Base-by-base conservation (phyloP, 2,797 vertebrate species). In the Dallia pectoralis region DNA sequence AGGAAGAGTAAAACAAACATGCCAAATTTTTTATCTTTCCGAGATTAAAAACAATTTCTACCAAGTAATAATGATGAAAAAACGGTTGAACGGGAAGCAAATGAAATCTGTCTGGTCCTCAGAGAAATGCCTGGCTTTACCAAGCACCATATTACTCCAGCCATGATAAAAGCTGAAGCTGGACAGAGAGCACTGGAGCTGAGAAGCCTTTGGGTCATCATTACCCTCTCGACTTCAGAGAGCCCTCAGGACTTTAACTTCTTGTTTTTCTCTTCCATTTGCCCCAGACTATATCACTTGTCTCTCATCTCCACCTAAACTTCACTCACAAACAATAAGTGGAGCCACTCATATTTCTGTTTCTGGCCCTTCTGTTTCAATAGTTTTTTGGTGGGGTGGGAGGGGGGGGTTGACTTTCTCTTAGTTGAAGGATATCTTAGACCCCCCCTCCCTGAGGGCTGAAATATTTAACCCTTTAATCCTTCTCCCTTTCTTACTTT, bases 251-350 rank as follows among this genome's bases (percentile, higher is more conserved):
- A 14, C 65, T 44, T 47, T 47, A n/a, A 67, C 27, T 67, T 67
- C 1, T 47, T 44, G 22, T 67, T 67, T 64, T 48, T 48, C 12
- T 77, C 16, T 68, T 71, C 53, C 3, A 66, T 22, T 70, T 25
- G 63, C 40, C 49, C 62, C 72, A 48, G 53, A 2, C 22, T 51
- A 18, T 65, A 32, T 69, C 53, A 30, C 12, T 56, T 48, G 8
- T 70, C 12, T 32, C 9, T 66, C 53, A 32, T 0, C 44, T 63
- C n/a, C 47, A 32, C 65, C 71, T 25, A 9, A 16, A 22, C 25
- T 71, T n/a, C 25, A 61, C 77, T 40, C 36, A 73, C 51, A 47
- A 67, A 72, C 77, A 25, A 59, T 59, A 25, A 22, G 53, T 27
- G 25, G 11, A 27, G 12, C 16, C 30, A 61, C 40, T 63, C 59